Evolutionary conservation across 2,888 invertebrate genomes (phyloP).

Genomic region (Cephalotes varians): DNA sequence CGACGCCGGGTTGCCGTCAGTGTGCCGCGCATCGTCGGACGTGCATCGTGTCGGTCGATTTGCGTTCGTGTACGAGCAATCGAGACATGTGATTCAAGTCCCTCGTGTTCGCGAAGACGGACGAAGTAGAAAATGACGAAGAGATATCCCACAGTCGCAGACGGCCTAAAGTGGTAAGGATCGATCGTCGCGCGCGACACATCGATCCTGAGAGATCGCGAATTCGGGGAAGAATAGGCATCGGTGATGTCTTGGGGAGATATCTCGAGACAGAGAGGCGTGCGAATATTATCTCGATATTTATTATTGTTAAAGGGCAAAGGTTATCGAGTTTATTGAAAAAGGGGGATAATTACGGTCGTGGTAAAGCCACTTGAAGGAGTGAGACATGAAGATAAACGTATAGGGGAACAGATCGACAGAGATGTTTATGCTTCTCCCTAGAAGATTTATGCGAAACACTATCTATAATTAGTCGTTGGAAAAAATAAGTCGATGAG

Average conservation of each 20-base stretch:
- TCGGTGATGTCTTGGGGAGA: neutral
- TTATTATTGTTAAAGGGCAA: conserved; percentile 36
- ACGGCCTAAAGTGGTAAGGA: conserved; percentile 63
- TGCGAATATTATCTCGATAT: conserved; percentile 23
- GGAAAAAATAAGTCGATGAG: conserved; percentile 43
- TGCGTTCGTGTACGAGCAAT: conserved; percentile 35
- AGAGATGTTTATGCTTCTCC: conserved; percentile 44
- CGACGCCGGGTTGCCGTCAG: conserved; percentile 59
- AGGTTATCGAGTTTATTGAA: conserved; percentile 35
- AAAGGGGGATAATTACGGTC: conserved; percentile 53
- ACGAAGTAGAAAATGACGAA: conserved; percentile 58
- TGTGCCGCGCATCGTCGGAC: conserved; percentile 70
- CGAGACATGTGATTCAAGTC: conserved; percentile 65
- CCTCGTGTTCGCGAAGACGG: conserved; percentile 2
- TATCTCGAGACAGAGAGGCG: conserved; percentile 9
- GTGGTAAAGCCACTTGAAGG: conserved; percentile 28
- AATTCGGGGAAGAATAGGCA: neutral
- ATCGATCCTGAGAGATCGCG: conserved; percentile 7
- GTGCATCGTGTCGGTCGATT: conserved; percentile 50
- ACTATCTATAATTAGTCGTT: conserved; percentile 39
- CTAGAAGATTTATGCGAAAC: conserved; percentile 49
- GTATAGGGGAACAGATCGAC: conserved; percentile 44
- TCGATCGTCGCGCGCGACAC: conserved; percentile 20
- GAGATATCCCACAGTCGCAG: conserved; percentile 32
- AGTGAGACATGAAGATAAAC: conserved; percentile 54